Percentiles rank a stretch among this genome's conserved stretches.
phyloP scores from a whole-genome alignment of 2,797 vertebrate genomes.

The Coilia nasus region DNA sequence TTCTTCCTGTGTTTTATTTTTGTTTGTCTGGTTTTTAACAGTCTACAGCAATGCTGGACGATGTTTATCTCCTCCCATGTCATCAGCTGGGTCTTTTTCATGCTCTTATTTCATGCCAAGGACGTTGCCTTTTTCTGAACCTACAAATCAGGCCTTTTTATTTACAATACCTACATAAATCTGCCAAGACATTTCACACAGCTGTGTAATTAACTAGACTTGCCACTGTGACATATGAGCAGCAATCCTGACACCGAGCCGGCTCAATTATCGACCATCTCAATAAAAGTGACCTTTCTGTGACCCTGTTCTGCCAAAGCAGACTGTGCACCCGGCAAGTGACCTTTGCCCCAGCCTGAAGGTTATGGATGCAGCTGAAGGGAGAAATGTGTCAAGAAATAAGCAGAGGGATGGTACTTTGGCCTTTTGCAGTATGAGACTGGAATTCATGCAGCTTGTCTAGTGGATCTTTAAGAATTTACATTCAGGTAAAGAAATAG shows the following conservation, averaged over 20 bases:
- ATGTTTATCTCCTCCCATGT: neutral
- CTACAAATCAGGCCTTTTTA: neutral
- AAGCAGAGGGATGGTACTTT: neutral
- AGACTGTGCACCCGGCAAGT: neutral
- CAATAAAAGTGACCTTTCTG: neutral
- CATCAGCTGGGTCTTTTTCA: neutral
- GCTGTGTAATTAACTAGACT: conserved; percentile 18
- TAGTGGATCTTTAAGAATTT: neutral
- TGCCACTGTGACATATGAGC: neutral
- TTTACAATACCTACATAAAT: conserved; percentile 2
- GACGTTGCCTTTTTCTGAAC: neutral
- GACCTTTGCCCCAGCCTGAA: neutral
- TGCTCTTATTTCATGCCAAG: neutral
- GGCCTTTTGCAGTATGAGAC: neutral
- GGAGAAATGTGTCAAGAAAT: neutral
- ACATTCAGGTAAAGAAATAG: no score
- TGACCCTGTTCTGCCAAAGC: neutral
- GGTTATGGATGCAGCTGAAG: neutral
- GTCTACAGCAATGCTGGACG: neutral
- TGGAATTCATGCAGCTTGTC: neutral
- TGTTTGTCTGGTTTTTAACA: neutral
- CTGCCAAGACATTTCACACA: neutral
- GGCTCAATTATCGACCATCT: conserved; percentile 23
- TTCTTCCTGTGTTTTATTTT: neutral
- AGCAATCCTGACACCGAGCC: conserved; percentile 17